Base-by-base conservation (phyloP, 2,113 vertebrate species). In the Poeciliopsis prolifica region DNA sequence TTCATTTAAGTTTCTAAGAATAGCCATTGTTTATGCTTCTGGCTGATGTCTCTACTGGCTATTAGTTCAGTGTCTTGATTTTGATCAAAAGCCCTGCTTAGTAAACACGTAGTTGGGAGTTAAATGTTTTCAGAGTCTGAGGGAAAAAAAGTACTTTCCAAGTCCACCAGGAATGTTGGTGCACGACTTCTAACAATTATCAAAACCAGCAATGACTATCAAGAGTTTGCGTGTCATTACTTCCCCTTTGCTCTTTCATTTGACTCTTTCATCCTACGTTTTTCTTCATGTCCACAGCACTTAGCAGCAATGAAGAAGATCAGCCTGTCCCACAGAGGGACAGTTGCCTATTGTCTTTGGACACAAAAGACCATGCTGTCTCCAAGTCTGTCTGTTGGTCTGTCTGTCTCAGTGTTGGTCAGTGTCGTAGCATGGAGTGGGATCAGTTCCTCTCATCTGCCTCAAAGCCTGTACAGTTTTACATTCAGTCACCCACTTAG, bases 331-430 rank as follows among this genome's bases (percentile, higher is more conserved):
- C 61, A 31, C 35, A 35, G 69, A 72, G 44, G 51, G 67, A 93
- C 89, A 93, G 68, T 81, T 58, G 68, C 37, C 71, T 75, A 85
- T 92, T 93, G 92, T 93, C 79, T 73, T 35, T 4, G 66, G 35
- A 80, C 80, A 93, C 90, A 93, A 92, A 85, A 86, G 62, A 42
- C n/a, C 54, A n/a, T 19, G 61, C 78, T 93, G 91, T 91, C 44
- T 68, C 24, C 24, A 58, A 3, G 42, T 79, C 30, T n/a, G 54
- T 75, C 66, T 72, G 72, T 37, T 37, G 35, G 35, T 75, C 74
- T 78, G 75, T 86, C 60, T 17, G 44, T 79, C 75, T 62, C 28
- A 44, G 48, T 82, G 71, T 78, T 68, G 26, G 67, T 88, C 84
- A 68, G 74, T 72, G 78, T 87, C 77, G 75, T 54, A 4, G 58